Base-by-base conservation (phyloP, 2,888 invertebrate genomes). In the Troglohyphantes excavatus region DNA sequence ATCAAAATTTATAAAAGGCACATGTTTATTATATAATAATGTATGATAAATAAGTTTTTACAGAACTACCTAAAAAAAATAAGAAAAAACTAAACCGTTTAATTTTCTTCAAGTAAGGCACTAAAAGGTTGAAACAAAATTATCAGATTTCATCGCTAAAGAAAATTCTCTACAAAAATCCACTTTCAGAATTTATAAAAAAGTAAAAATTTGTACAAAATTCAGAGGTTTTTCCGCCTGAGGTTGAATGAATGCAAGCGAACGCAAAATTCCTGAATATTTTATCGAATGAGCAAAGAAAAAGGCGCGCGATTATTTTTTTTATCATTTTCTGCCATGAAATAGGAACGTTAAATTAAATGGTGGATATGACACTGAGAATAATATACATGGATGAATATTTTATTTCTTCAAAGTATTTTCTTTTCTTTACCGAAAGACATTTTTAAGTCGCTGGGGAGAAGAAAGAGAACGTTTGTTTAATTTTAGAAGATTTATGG, bases 261-360 rank as follows among this genome's bases (percentile, higher is more conserved):
- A 23, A 70, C 61, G 72, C n/a, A 39, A 53, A 53, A n/a, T n/a
- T 61, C 19, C n/a, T 84, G 75, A 84, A 84, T 84, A 84, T 84
- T 84, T 84, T 84, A 84, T 84, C 65, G 70, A 72, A n/a, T 76
- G 61, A 17, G 26, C 33, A 29, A 39, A 72, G 39, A 19, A 33
- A 53, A 75, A 27, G 61, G 61, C 17, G 43, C 33, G 61, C 23
- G 33, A 21, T 70, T 70, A n/a, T 70, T 70, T 43, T 21, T 33
- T 46, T 59, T 59, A 61, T 59, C 29, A 81, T 72, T 72, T 72
- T 61, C 33, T 61, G 13, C 72, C 61, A 33, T 61, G 61, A 70
- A 59, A 70, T 72, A 29, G 70, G 21, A 82, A 82, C 59, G 82
- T 82, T 75, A 76, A 84, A 84, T 84, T 84, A 84, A 84, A 76